A percentile compares a stretch with the other conserved stretches of the same genome.
Conservation (phyloP, 2,888 invertebrate genomes). For the Cephonodes hylas region DNA sequence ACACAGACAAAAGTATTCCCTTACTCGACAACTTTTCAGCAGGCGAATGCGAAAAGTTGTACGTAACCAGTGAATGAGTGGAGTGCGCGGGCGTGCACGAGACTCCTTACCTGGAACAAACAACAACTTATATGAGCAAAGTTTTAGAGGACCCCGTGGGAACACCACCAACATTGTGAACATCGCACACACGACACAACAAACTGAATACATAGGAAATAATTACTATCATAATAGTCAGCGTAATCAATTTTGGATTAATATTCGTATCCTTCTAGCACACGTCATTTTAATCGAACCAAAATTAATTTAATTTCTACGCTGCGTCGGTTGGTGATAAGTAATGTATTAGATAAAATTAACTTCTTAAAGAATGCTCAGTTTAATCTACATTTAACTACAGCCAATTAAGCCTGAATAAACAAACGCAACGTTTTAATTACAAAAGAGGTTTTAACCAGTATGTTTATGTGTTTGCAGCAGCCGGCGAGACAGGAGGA, state of each 20-base stretch:
- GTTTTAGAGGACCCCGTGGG: background rate
- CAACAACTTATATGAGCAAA: slow-evolving; percentile 13
- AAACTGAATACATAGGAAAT: too few relatives aligned
- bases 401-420: background rate
- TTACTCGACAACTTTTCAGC: background rate
- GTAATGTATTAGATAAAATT: too few relatives aligned
- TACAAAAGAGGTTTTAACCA: background rate
- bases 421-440: background rate
- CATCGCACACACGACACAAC: too few relatives aligned
- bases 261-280: too few relatives aligned
- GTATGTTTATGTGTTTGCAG: background rate
- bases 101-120: slow-evolving; percentile 30
- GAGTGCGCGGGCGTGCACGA: background rate
- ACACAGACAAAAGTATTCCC: background rate
- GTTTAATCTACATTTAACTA: too few relatives aligned
- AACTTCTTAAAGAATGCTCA: too few relatives aligned
- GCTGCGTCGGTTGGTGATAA: too few relatives aligned
- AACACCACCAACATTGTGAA: background rate
- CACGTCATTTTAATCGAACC: too few relatives aligned
- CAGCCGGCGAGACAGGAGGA: background rate
- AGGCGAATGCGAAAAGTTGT: background rate
- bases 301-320: too few relatives aligned
- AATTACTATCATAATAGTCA: too few relatives aligned
- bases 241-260: too few relatives aligned
- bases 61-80: background rate